Base-by-base conservation (phyloP, 2,113 vertebrate genomes). In the Camelus dromedarius region DNA sequence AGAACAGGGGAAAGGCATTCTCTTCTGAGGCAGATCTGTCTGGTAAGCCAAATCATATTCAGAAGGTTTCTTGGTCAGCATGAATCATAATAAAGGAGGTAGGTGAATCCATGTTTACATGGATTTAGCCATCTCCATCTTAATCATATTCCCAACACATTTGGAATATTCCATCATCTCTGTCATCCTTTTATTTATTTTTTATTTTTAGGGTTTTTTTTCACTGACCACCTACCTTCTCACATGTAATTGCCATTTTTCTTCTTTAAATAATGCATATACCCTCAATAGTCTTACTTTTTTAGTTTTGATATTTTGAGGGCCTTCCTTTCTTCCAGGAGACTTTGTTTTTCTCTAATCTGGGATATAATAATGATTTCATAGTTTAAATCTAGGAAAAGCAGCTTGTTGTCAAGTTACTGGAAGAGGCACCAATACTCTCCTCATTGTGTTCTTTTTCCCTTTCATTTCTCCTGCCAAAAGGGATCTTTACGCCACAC, bases 401-500 rank as follows among this genome's bases (percentile, higher is more conserved):
- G 38, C 38, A 42, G 12, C 20, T 84, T 81, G 73, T 86, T 91
- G 82, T 76, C 52, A 91, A 46, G 89, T 92, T 94, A 38, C 18
- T 13, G 24, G 60, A 80, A 69, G 69, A 30, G 50, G 13, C 10
- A 46, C 42, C 15, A 5, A 3, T 76, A 54, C 22, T 58, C 5
- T 15, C 28, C 26, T 3, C 4, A 8, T 77, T 24, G 35, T 70
- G 38, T 11, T 72, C 30, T 77, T 5, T 67, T 42, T 24, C 12
- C 24, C 19, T 50, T 60, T 77, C 3, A 52, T 3, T 66, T 90
- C 12, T 42, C 46, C 19, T 56, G 20, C 4, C 52, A 15, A 48
- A 54, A 32, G 42, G 18, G 46, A 69, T 81, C 24, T 64, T 80
- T 70, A 94, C 12, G 42, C 15, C 12, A 30, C 8, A 62, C 2